Evolutionary conservation across 2,113 vertebrate species (phyloP).

Genomic region (crab-eating macaque (Macaca fascicularis)): T2T-MFA8v1.1 NC_088380.1:10192001-10192500

Average conservation of each 20-base stretch:
- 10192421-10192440: neutral
- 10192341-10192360: too few relatives aligned
- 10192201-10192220: neutral
- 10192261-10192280: neutral
- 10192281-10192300: neutral
- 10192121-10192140: neutral
- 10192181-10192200: neutral
- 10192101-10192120: neutral
- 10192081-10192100: neutral
- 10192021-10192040: neutral
- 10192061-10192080: neutral
- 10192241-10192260: neutral
- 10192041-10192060: neutral
- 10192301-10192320: neutral
- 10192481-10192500: accelerated
- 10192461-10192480: neutral
- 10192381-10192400: accelerated
- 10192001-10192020: neutral
- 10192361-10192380: neutral
- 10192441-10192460: neutral
- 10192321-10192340: neutral
- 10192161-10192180: neutral
- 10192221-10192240: neutral
- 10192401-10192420: neutral
- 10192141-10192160: neutral